Evolutionary conservation across 1,140 invertebrate species (phyloP).

Genomic region (Druon quercuslanigerum): DNA sequence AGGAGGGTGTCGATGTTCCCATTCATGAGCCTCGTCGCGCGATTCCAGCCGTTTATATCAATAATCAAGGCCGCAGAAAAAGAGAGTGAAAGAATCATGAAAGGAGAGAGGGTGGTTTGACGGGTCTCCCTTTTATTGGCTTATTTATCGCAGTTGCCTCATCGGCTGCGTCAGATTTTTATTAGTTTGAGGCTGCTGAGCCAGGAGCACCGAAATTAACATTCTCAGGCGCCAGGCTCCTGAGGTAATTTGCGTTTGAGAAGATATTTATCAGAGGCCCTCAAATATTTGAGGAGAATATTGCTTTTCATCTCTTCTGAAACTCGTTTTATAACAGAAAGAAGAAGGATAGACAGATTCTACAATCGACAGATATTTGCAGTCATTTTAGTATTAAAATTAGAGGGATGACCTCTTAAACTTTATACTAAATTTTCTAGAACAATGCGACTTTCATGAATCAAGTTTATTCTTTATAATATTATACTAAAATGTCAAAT

Average conservation of each 20-base stretch:
- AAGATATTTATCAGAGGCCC: no score
- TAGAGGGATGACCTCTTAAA: no score
- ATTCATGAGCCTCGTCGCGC: constrained; percentile 46
- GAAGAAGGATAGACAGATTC: no score
- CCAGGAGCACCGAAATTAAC: constrained; percentile 40
- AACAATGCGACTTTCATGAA: no score
- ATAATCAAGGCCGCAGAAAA: constrained; percentile 51
- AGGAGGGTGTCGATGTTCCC: constrained; percentile 52
- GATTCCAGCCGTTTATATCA: constrained; percentile 47
- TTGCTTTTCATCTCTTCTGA: no score
- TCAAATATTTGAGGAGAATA: no score
- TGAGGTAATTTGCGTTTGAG: no score
- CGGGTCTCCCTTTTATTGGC: constrained; percentile 45
- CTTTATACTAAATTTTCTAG: no score
- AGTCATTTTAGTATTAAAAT: no score
- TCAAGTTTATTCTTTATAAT: no score
- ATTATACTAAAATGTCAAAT: no score
- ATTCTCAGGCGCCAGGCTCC: background rate
- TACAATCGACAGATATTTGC: no score
- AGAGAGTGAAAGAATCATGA: constrained; percentile 41
- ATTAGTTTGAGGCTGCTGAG: constrained; percentile 50
- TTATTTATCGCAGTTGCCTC: constrained; percentile 53
- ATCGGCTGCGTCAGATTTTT: constrained; percentile 54
- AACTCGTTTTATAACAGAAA: background rate
- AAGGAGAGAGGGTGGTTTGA: constrained; percentile 47